These are phyloP conservation scores for Rhinolophus ferrumequinum DNA, from an alignment of 2,113 vertebrate species.

Conservation along the genomic window DNA sequence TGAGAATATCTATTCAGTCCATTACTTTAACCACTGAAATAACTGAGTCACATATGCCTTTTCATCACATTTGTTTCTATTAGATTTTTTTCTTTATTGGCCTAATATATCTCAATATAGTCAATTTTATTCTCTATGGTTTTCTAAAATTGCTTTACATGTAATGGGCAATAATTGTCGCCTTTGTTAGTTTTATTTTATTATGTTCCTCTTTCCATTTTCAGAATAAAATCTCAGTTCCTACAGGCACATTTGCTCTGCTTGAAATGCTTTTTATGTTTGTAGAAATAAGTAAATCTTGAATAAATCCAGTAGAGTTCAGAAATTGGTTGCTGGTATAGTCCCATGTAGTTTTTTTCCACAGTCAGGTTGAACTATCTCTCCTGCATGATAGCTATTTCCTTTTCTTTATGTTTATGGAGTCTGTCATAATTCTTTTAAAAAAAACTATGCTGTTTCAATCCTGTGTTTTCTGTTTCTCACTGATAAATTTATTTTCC, in stretches of 20 bases:
- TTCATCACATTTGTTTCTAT: neutral
- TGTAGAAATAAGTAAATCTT: neutral
- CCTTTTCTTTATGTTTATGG: neutral
- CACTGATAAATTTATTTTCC: neutral
- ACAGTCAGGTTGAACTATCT: fast-evolving
- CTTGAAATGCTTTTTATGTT: conserved; percentile 8
- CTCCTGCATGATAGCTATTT: neutral
- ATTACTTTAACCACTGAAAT: neutral
- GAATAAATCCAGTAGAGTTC: neutral
- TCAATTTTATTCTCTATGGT: neutral
- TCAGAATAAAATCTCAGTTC: conserved; percentile 29
- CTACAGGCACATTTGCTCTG: conserved; percentile 17
- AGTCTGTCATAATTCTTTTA: neutral
- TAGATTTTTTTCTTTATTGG: neutral
- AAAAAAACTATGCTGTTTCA: neutral
- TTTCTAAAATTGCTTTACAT: neutral
- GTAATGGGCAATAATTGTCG: neutral
- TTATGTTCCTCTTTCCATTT: neutral
- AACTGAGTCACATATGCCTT: neutral
- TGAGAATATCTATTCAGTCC: neutral
- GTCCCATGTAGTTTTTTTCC: neutral
- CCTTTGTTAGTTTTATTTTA: conserved; percentile 14
- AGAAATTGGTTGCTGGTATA: neutral
- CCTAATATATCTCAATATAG: neutral
- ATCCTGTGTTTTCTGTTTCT: neutral